Conservation (phyloP, 1,140 invertebrate species). For the Drosophila persimilis region DNA sequence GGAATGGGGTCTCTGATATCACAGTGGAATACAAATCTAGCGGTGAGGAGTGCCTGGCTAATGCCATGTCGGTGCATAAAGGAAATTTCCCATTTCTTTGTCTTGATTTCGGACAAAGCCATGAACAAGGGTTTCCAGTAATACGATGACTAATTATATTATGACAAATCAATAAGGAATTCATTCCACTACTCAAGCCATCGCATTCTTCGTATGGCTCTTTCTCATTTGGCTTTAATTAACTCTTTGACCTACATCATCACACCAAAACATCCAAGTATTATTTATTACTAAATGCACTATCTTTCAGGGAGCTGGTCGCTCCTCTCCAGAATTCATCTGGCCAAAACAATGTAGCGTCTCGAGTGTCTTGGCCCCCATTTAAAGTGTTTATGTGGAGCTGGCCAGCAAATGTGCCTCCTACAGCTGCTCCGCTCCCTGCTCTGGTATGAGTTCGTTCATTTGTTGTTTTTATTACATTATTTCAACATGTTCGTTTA, state of each 20-base stretch:
- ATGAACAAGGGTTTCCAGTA: no score
- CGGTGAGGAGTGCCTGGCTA: conserved; percentile 14
- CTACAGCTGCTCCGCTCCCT: conserved; percentile 3
- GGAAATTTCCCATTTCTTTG: not conserved
- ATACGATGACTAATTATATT: no score
- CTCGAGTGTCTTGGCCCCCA: conserved; percentile 40
- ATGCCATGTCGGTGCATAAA: not conserved
- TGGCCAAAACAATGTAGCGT: not conserved
- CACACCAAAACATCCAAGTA: conserved; percentile 2
- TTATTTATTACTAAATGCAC: conserved; percentile 1
- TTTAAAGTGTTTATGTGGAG: conserved; percentile 42
- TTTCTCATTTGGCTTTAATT: not conserved
- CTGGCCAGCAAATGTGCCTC: conserved; percentile 2
- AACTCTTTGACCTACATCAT: conserved; percentile 33
- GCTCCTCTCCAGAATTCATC: conserved; percentile 9
- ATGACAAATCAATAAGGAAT: conserved; percentile 1
- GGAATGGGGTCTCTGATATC: conserved; percentile 7
- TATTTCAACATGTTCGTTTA: conserved; percentile 52
- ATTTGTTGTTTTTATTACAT: conserved; percentile 54
- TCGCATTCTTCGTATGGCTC: not conserved
- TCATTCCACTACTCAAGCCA: not conserved
- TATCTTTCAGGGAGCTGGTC: not conserved
- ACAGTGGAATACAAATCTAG: conserved; percentile 21
- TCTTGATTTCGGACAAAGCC: no score
- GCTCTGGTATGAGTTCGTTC: conserved; percentile 21